Conservation (phyloP, 1,140 invertebrate genomes). For the Pinna nobilis region DNA sequence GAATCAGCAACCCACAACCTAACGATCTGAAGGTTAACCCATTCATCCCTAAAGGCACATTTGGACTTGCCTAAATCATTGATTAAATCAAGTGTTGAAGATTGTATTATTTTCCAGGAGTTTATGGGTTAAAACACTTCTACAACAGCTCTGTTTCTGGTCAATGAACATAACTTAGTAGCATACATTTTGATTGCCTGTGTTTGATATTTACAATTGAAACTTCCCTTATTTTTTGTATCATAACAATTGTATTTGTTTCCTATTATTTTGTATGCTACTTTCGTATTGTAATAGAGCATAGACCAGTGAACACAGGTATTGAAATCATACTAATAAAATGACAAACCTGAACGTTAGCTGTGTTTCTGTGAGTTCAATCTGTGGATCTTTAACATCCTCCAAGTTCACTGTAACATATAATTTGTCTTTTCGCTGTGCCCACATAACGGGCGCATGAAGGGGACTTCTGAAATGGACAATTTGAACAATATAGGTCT, state of each 20-base stretch:
- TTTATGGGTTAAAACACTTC: too few relatives aligned
- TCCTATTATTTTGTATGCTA: too few relatives aligned
- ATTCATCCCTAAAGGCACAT: too few relatives aligned
- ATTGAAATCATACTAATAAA: not conserved
- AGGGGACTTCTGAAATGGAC: not conserved
- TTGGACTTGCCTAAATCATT: too few relatives aligned
- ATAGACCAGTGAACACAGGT: not conserved
- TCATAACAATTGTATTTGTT: not conserved
- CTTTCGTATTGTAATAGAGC: too few relatives aligned
- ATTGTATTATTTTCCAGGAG: too few relatives aligned
- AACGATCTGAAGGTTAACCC: too few relatives aligned
- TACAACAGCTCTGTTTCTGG: not conserved
- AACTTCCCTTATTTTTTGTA: not conserved
- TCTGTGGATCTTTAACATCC: constrained; percentile 89
- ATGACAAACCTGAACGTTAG: constrained; percentile 84
- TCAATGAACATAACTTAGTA: not conserved
- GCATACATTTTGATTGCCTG: not conserved
- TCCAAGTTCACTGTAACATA: constrained; percentile 93
- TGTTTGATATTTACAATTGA: not conserved
- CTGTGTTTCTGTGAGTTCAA: constrained; percentile 87
- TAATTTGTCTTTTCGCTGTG: constrained; percentile 87
- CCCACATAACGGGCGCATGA: constrained; percentile 88
- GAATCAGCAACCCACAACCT: too few relatives aligned
- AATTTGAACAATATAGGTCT: too few relatives aligned
- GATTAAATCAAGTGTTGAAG: too few relatives aligned